These are phyloP conservation scores for Sycophaga agraensis DNA, from an alignment of 1,140 invertebrate genomes.

Conservation along the genomic window DNA sequence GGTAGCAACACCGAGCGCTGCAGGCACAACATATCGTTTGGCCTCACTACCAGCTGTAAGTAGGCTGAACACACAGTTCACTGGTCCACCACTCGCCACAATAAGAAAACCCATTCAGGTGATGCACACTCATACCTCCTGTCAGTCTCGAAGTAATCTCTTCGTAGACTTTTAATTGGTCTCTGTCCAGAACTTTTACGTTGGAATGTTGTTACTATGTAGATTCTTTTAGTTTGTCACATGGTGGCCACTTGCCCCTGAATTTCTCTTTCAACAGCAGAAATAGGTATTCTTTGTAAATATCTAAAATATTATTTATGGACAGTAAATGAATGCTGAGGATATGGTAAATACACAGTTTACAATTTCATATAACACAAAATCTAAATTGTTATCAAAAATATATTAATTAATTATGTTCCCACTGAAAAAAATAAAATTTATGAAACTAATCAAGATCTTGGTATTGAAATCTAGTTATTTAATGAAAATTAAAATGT, in stretches of 20 bases:
- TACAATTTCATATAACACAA: no score
- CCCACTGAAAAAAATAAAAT: no score
- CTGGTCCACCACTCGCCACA: conserved; percentile 62
- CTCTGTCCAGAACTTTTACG: conserved; percentile 17
- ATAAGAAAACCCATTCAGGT: conserved; percentile 62
- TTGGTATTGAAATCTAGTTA: no score
- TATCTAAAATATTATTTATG: no score
- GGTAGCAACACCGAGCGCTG: conserved; percentile 47
- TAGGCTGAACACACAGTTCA: conserved; percentile 62
- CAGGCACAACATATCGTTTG: conserved; percentile 60
- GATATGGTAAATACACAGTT: no score
- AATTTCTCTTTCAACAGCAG: no score
- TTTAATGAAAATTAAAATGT: no score
- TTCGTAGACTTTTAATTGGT: conserved; percentile 43
- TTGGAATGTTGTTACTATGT: conserved; percentile 22
- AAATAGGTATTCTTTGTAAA: no score
- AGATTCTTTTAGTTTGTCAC: conserved; percentile 1
- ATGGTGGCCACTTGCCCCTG: not conserved
- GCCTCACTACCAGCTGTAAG: conserved; percentile 64
- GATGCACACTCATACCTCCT: conserved; percentile 55
- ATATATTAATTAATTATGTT: no score
- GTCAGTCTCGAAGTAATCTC: conserved; percentile 57
- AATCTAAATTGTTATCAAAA: no score
- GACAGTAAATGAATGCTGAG: no score
- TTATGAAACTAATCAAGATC: no score